Evolutionary conservation across 2,113 vertebrate genomes (phyloP).

Genomic region (Megaptera novaeangliae): DNA sequence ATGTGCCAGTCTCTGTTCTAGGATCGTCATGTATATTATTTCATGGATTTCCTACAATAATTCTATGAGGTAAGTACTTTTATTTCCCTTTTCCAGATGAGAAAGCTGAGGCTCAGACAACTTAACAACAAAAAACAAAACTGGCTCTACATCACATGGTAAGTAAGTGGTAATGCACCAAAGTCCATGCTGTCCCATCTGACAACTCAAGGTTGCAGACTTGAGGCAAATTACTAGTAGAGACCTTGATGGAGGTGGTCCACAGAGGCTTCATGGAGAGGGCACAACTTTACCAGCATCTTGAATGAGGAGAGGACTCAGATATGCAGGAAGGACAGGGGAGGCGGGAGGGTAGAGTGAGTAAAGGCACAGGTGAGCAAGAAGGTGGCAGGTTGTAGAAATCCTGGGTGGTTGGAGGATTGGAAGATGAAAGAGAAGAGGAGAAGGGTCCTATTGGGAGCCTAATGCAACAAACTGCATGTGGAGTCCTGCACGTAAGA

Average conservation of each 20-base stretch:
- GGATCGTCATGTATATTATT: not conserved
- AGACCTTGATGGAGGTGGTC: not conserved
- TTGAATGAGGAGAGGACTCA: not conserved
- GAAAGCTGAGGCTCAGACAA: not conserved
- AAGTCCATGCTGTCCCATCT: not conserved
- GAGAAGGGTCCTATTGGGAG: not conserved
- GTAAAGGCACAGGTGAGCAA: not conserved
- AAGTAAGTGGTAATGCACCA: not conserved
- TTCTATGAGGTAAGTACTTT: not conserved
- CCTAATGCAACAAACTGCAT: rapidly evolving
- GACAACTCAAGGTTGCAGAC: not conserved
- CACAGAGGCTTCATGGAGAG: not conserved
- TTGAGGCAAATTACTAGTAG: not conserved
- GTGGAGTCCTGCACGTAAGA: no score
- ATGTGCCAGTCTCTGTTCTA: not conserved
- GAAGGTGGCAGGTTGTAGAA: not conserved
- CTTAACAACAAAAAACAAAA: not conserved
- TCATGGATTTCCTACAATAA: not conserved
- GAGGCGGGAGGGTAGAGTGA: not conserved
- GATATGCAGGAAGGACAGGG: not conserved
- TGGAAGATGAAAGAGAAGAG: not conserved
- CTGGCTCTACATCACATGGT: not conserved
- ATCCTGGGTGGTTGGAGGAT: rapidly evolving
- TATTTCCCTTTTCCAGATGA: not conserved
- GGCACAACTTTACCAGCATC: rapidly evolving